phyloP scores from a whole-genome alignment of 1,140 invertebrate species.

The Drosophila pseudoananassae region DNA sequence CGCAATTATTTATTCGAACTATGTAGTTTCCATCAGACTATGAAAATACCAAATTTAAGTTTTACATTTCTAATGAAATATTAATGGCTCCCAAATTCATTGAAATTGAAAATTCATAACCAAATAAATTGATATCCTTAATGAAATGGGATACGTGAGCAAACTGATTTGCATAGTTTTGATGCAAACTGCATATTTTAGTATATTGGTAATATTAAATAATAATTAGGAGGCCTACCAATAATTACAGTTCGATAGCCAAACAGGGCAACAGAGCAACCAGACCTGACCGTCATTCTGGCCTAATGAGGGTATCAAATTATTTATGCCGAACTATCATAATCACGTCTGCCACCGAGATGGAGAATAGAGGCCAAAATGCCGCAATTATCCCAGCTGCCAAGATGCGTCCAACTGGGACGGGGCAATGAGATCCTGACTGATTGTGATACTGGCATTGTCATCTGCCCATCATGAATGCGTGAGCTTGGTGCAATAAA shows the following conservation, averaged over 20 bases:
- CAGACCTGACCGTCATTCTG: slow-evolving; percentile 18
- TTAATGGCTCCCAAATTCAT: slow-evolving; percentile 3
- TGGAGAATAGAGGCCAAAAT: slow-evolving; percentile 3
- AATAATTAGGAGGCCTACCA: slow-evolving; percentile 28
- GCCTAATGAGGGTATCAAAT: slow-evolving; percentile 36
- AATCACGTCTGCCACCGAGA: slow-evolving; percentile 39
- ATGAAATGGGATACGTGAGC: slow-evolving; percentile 4
- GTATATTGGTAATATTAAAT: slow-evolving; percentile 42
- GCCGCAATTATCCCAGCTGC: slow-evolving; percentile 35
- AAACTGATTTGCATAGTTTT: slow-evolving; percentile 15
- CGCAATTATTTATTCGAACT: not conserved
- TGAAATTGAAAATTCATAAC: not conserved
- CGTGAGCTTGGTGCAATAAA: slow-evolving; percentile 58
- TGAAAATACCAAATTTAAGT: not conserved
- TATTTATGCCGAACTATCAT: slow-evolving; percentile 54
- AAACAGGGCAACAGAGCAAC: not conserved
- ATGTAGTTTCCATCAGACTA: not conserved
- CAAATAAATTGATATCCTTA: slow-evolving; percentile 9
- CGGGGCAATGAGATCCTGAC: slow-evolving; percentile 7
- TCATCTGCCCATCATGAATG: slow-evolving; percentile 22
- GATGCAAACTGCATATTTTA: slow-evolving; percentile 17
- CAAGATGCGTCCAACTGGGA: slow-evolving; percentile 28
- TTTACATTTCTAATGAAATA: slow-evolving; percentile 3
- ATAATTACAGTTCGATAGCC: slow-evolving; percentile 10
- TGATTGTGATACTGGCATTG: slow-evolving; percentile 30